Percentiles rank a stretch among this genome's conserved stretches.
Conservation (phyloP, 2,797 vertebrate species). For the Discoglossus pictus region DNA sequence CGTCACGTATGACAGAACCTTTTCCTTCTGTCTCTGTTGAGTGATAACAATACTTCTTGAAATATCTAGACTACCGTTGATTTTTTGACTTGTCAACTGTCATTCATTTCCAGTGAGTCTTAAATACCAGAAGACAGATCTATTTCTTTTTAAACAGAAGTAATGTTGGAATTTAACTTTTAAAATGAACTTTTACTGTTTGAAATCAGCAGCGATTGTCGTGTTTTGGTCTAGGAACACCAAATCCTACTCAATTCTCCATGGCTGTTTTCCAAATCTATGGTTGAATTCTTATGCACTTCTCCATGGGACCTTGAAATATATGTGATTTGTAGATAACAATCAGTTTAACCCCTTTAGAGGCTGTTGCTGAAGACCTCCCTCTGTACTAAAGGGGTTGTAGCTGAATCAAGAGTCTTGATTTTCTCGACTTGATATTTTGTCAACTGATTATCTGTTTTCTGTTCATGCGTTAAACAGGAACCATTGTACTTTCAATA, state of each 20-base stretch:
- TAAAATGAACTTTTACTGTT: constrained; percentile 9
- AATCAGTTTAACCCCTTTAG: neutral
- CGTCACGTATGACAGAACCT: neutral
- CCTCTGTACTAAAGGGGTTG: neutral
- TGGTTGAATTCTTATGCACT: constrained; percentile 30
- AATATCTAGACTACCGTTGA: neutral
- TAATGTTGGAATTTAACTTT: constrained; percentile 8
- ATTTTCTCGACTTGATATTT: constrained; percentile 22
- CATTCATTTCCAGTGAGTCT: neutral
- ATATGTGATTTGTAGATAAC: constrained; percentile 8
- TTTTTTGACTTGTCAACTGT: neutral
- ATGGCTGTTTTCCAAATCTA: constrained; percentile 1
- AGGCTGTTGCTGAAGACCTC: neutral
- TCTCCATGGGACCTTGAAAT: constrained; percentile 31
- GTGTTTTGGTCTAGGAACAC: constrained; percentile 31
- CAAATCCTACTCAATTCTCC: constrained; percentile 31
- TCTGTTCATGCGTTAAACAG: constrained; percentile 12
- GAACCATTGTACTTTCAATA: constrained; percentile 13
- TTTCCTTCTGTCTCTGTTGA: constrained; percentile 2
- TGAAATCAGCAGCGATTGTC: constrained; percentile 37
- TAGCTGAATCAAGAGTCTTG: neutral
- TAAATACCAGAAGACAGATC: neutral
- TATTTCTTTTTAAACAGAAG: neutral
- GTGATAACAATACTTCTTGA: neutral
- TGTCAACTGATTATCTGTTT: constrained; percentile 26